Base-by-base conservation (phyloP, 92 coral and sea anemone species). In the Metridium senile region DNA sequence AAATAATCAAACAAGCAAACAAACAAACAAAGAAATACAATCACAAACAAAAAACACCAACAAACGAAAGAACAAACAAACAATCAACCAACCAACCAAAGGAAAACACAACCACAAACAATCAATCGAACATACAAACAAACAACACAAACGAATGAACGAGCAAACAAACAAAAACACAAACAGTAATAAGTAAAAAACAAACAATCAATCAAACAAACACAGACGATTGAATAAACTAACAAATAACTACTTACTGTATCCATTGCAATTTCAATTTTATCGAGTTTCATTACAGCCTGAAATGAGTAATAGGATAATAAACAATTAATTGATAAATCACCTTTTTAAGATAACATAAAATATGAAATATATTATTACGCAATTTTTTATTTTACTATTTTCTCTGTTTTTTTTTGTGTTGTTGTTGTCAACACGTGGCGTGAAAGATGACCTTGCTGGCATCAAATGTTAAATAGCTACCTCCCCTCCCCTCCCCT, bases 271-370 rank as follows among this genome's bases (percentile, higher is more conserved):
- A 91, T 86, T 56, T 91, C 92, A 31, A 91, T 96, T 81, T 96
- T 96, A 78, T 96, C 99, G 26, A 96, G 84, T 65, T 90, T 92
- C 94, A 96, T 93, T 57, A 90, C 94, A 74, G 99, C 96, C 99
- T 96, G 53, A 45, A 84, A 67, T n/a, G n/a, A n/a, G n/a, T n/a
- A n/a, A n/a, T n/a, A 66, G 11, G 79, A 53, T 20, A 3, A 69
- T 39, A 74, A n/a, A n/a, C n/a, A n/a, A n/a, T n/a, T n/a, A n/a
- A n/a, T n/a, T n/a, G n/a, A n/a, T n/a, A n/a, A n/a, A n/a, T n/a
- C n/a, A n/a, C n/a, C n/a, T n/a, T n/a, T n/a, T n/a, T n/a, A n/a
- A n/a, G n/a, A n/a, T n/a, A n/a, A n/a, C n/a, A n/a, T n/a, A n/a
- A n/a, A n/a, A n/a, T n/a, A n/a, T n/a, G n/a, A n/a, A n/a, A n/a